These are phyloP conservation scores for Thunnus albacares DNA, from an alignment of 2,797 vertebrate genomes.

Conservation along the genomic window DNA sequence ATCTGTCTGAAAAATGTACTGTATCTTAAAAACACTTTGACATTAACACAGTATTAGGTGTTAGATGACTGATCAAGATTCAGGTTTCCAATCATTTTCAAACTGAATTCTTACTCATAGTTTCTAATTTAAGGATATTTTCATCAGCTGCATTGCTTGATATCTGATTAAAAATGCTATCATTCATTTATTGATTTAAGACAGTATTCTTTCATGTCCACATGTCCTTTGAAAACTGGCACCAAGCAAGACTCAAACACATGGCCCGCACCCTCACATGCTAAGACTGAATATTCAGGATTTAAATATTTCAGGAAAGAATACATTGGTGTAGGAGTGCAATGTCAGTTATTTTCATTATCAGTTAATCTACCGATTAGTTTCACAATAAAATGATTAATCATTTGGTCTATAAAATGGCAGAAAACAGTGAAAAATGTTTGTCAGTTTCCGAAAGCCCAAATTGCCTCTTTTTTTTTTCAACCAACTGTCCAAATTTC, in stretches of 20 bases:
- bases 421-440: too few relatives aligned
- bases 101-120: background rate
- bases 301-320: background rate
- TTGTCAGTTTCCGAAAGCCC: too few relatives aligned
- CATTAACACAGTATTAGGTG: background rate
- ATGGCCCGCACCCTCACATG: background rate
- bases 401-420: too few relatives aligned
- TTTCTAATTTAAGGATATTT: background rate
- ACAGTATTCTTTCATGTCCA: background rate
- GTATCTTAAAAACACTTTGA: background rate
- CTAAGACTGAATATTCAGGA: background rate
- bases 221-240: conserved; percentile 4
- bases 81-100: background rate
- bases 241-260: background rate
- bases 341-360: too few relatives aligned
- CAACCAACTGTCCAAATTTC: too few relatives aligned
- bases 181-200: background rate
- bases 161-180: background rate
- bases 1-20: background rate
- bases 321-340: background rate
- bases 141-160: background rate
- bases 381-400: too few relatives aligned
- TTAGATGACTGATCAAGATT: background rate
- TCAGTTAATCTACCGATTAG: too few relatives aligned
- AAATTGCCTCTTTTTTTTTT: too few relatives aligned